Conservation (phyloP, 1,140 invertebrate species). For the Caenorhabditis tropicalis region DNA sequence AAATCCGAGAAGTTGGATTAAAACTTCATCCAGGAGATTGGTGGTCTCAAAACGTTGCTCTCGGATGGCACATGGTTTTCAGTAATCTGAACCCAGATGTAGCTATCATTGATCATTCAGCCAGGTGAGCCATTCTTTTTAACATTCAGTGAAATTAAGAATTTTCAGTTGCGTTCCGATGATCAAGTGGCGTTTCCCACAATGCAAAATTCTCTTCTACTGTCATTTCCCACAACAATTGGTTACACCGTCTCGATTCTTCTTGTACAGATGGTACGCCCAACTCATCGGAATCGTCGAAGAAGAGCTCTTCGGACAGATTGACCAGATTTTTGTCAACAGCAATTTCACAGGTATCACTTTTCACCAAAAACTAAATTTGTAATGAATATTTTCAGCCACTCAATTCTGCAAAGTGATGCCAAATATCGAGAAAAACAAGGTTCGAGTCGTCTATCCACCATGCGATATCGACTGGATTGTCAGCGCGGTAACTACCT, state of each 20-base stretch:
- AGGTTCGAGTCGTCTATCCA: conserved; percentile 69
- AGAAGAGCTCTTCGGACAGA: conserved; percentile 61
- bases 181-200: conserved; percentile 70
- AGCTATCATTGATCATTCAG: conserved; percentile 69
- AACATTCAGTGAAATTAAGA: neutral
- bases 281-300: conserved; percentile 68
- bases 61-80: conserved; percentile 62
- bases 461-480: conserved; percentile 70
- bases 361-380: neutral
- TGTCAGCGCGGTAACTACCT: conserved; percentile 42
- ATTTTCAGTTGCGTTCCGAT: conserved; percentile 69
- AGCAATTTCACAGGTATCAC: conserved; percentile 69
- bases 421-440: conserved; percentile 63
- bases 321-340: conserved; percentile 70
- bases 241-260: conserved; percentile 71
- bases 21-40: conserved; percentile 70
- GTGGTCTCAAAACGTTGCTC: conserved; percentile 69
- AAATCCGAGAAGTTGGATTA: conserved; percentile 64
- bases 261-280: conserved; percentile 71
- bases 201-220: conserved; percentile 67
- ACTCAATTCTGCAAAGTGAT: conserved; percentile 65
- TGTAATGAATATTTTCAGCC: conserved; percentile 59
- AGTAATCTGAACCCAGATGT: conserved; percentile 66
- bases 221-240: conserved; percentile 72
- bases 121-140: conserved; percentile 53